Evolutionary conservation across 2,797 vertebrate genomes (phyloP).

Genomic region (Sebastes glaucus): DNA sequence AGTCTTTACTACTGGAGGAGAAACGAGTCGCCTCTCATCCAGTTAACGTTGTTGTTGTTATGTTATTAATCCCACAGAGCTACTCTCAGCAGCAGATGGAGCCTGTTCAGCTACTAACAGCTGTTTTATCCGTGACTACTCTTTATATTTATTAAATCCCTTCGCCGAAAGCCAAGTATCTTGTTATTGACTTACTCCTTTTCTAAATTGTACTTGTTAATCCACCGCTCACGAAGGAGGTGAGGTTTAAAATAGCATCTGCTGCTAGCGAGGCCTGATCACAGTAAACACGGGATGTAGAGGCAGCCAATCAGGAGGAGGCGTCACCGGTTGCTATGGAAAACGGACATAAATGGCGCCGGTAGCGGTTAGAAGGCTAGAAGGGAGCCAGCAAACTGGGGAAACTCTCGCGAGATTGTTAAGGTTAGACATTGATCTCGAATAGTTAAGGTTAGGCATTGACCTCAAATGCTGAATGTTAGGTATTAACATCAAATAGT

Average conservation of each 20-base stretch:
- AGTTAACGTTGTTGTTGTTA: not conserved
- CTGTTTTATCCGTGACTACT: not conserved
- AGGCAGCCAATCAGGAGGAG: conserved; percentile 32
- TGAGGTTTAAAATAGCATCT: conserved; percentile 38
- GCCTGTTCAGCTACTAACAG: not conserved
- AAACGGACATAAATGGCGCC: not conserved
- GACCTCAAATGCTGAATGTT: no score
- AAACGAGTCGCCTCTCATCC: not conserved
- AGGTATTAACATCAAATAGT: no score
- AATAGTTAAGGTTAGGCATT: no score
- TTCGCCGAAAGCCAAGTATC: not conserved
- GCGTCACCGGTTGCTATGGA: conserved; percentile 22
- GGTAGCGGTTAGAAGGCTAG: no score
- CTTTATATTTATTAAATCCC: not conserved
- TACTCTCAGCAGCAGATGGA: not conserved
- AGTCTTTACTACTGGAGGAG: not conserved
- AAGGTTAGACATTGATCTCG: no score
- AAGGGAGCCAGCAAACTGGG: no score
- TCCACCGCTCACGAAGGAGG: conserved; percentile 1
- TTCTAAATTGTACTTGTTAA: conserved; percentile 4
- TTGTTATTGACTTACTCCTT: not conserved
- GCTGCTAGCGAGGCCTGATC: not conserved
- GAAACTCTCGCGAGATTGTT: no score
- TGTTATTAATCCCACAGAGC: not conserved
- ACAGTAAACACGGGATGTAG: not conserved